Evolutionary conservation across 1,140 invertebrate genomes (phyloP).

Genomic region (Bicyclus anynana): DNA sequence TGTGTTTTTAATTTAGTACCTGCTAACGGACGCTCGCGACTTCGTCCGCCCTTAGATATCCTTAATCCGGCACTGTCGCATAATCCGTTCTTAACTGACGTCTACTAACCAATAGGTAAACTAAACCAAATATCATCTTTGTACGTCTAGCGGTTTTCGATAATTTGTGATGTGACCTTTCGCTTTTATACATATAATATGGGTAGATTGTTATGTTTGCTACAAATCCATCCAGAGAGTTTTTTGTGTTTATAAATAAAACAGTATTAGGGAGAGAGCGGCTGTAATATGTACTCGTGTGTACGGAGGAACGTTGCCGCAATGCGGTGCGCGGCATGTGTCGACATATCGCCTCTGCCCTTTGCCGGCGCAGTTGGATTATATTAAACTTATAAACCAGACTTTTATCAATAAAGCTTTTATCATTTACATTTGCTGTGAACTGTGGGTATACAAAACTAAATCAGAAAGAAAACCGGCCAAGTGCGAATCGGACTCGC

Average conservation of each 20-base stretch:
- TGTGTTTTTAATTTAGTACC: too few species aligned
- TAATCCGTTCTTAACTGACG: too few species aligned
- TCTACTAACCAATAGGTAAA: too few species aligned
- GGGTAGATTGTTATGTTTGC: constrained; percentile 17
- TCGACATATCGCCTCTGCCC: constrained; percentile 68
- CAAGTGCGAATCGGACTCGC: too few species aligned
- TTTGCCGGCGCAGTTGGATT: constrained; percentile 51
- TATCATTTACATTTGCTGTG: background rate
- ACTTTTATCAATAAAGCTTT: constrained; percentile 6
- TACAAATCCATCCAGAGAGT: constrained; percentile 41
- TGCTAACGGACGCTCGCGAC: too few species aligned
- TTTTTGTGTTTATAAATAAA: constrained; percentile 58
- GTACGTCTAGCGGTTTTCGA: too few species aligned
- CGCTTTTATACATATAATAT: too few species aligned
- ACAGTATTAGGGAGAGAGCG: constrained; percentile 56
- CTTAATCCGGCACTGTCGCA: too few species aligned
- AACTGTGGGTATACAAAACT: background rate
- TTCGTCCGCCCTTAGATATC: too few species aligned
- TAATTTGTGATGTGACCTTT: too few species aligned
- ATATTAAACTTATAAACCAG: constrained; percentile 5
- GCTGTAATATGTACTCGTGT: constrained; percentile 58
- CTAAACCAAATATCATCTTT: too few species aligned
- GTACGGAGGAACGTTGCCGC: constrained; percentile 69
- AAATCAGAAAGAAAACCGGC: too few species aligned
- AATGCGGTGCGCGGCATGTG: constrained; percentile 66